Conservation (phyloP, 2,113 vertebrate species). For the Pycnonotus jocosus region DNA sequence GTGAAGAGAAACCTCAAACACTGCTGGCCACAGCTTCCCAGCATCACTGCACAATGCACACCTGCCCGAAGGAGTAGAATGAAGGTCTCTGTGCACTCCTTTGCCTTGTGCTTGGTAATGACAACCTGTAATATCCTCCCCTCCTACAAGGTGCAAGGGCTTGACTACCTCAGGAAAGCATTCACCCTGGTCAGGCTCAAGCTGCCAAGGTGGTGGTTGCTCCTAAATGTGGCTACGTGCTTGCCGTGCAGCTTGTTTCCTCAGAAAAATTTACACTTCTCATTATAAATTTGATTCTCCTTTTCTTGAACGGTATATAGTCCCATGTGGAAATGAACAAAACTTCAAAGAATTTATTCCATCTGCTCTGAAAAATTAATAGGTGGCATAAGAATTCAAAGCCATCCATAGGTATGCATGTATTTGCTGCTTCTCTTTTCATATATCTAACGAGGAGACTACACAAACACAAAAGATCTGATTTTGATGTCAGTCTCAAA, state of each 20-base stretch:
- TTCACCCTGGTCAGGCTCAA: background rate
- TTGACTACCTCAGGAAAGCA: background rate
- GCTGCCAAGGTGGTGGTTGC: background rate
- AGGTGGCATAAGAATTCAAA: background rate
- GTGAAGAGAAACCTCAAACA: conserved; percentile 6
- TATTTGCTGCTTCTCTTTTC: background rate
- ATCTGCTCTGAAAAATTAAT: background rate
- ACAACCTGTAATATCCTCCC: background rate
- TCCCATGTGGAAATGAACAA: background rate
- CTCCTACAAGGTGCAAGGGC: background rate
- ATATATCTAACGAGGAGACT: background rate
- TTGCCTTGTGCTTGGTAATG: background rate
- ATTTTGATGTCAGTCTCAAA: background rate
- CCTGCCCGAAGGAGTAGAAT: background rate
- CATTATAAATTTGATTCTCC: background rate
- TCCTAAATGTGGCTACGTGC: background rate
- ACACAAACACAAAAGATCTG: background rate
- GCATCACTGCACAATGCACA: fast-evolving
- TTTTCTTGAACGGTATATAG: background rate
- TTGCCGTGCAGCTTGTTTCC: background rate
- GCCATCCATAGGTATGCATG: fast-evolving
- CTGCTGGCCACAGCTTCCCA: background rate
- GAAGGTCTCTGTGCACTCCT: background rate
- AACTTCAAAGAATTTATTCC: background rate
- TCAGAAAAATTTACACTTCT: background rate